Evolutionary conservation across 2,888 invertebrate species (phyloP).

Genomic region (Drosophila demipolita): DNA sequence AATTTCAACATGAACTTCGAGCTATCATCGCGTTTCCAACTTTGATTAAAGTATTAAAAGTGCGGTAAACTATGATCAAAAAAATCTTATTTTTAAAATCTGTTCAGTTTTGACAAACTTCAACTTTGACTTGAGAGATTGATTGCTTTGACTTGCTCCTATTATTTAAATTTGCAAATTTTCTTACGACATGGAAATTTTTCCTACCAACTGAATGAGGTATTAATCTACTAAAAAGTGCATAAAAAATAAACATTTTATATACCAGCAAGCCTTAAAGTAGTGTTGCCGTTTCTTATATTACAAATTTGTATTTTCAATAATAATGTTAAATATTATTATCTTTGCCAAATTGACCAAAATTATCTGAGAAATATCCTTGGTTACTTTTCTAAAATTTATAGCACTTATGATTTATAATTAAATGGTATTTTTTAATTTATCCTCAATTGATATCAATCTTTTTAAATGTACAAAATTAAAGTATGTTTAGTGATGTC

Average conservation of each 20-base stretch:
- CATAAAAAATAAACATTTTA: constrained; percentile 25
- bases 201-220: background rate
- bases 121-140: too few species aligned
- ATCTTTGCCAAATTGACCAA: fast-evolving
- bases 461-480: background rate
- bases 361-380: background rate
- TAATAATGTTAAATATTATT: background rate
- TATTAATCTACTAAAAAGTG: background rate
- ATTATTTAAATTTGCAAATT: background rate
- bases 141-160: background rate
- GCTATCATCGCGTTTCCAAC: too few species aligned
- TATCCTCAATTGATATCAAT: background rate
- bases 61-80: background rate
- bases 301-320: background rate
- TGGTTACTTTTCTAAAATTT: background rate
- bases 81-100: background rate
- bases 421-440: background rate
- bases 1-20: background rate
- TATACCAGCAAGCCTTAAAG: constrained; percentile 26
- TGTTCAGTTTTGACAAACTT: background rate
- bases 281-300: constrained; percentile 15
- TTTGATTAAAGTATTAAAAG: background rate
- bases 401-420: background rate
- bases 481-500: background rate
- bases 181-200: background rate